Conservation (phyloP, 2,113 vertebrate species). For the Salvelinus fontinalis region DNA sequence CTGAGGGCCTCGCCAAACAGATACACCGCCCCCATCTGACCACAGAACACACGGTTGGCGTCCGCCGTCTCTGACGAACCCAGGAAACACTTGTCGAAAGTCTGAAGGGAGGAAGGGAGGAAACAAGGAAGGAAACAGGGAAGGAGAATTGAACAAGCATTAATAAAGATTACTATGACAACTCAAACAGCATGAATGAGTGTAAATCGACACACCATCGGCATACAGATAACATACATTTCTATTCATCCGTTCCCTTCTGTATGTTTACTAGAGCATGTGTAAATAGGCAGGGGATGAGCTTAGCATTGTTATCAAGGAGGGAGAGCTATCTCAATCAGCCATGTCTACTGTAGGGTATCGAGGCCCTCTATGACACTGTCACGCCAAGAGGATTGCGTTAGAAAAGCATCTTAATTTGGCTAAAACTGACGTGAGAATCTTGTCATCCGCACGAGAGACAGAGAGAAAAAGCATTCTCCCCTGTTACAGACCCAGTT, state of each 20-base stretch:
- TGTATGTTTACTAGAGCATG: not conserved
- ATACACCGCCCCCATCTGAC: constrained; percentile 97
- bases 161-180: not conserved
- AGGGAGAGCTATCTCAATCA: not conserved
- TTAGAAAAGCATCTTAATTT: constrained; percentile 17
- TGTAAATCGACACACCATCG: not conserved
- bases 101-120: constrained; percentile 70
- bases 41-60: constrained; percentile 93
- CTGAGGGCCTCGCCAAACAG: constrained; percentile 95
- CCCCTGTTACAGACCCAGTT: too few species aligned
- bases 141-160: not conserved
- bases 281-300: not conserved
- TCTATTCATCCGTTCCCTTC: not conserved
- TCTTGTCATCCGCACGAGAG: constrained; percentile 33
- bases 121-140: not conserved
- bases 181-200: not conserved
- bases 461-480: constrained; percentile 23
- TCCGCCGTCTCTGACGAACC: constrained; percentile 97
- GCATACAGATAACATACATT: not conserved
- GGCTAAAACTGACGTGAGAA: constrained; percentile 33
- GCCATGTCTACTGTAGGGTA: too few species aligned
- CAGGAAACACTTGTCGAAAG: constrained; percentile 98
- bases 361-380: not conserved
- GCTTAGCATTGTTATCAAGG: not conserved
- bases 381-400: constrained; percentile 29